Percentiles rank a stretch among this genome's conserved stretches.
These are phyloP conservation scores for Perca schrenkii DNA, from an alignment of 2,113 vertebrate species.

Conservation along the genomic window DNA sequence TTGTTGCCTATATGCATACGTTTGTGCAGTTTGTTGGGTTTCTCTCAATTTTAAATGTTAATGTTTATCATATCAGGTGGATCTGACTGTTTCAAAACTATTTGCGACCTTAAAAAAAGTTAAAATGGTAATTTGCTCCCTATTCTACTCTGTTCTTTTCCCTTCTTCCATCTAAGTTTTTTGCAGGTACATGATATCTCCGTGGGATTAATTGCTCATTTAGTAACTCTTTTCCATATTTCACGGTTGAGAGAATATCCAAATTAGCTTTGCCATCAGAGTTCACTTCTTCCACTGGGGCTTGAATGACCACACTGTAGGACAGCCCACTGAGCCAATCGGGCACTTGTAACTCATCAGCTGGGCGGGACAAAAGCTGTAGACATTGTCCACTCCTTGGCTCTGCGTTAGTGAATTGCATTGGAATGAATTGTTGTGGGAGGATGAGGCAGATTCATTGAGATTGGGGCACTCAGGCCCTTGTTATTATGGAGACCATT, in stretches of 20 bases:
- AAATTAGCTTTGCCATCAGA: constrained; percentile 82
- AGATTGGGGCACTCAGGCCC: constrained; percentile 57
- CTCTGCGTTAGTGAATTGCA: constrained; percentile 24
- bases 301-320: constrained; percentile 70
- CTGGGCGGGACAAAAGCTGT: constrained; percentile 51
- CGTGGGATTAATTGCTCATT: constrained; percentile 82
- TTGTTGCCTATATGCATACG: constrained; percentile 10
- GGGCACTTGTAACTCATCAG: constrained; percentile 35
- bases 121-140: constrained; percentile 50
- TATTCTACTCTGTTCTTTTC: constrained; percentile 35
- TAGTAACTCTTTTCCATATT: constrained; percentile 81
- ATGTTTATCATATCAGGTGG: constrained; percentile 7
- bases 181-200: constrained; percentile 76
- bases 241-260: constrained; percentile 79
- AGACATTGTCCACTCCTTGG: constrained; percentile 33
- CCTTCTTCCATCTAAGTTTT: constrained; percentile 60
- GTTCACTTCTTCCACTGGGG: constrained; percentile 76
- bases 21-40: constrained; percentile 6
- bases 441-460: constrained; percentile 49
- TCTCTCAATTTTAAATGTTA: neutral
- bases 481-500: constrained; percentile 78
- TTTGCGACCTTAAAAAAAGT: constrained; percentile 39
- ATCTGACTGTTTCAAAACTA: constrained; percentile 24
- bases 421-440: constrained; percentile 52
- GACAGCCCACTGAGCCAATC: constrained; percentile 64